phyloP scores from a whole-genome alignment of 2,888 invertebrate genomes.

The Harmothoe impar region DNA sequence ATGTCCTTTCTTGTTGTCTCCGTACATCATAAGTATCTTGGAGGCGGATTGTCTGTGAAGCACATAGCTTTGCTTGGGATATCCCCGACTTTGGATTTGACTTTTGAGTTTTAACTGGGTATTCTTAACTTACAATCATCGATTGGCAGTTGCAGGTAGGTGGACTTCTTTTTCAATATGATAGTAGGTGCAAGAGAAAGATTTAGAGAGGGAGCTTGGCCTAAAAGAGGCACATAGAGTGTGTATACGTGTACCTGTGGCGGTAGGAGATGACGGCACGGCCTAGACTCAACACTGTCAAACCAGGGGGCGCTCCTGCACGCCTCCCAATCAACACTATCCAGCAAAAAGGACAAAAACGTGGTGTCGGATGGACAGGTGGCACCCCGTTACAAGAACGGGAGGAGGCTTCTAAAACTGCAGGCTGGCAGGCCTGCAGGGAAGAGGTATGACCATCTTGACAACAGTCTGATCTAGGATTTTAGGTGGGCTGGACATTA shows the following conservation, averaged over 20 bases:
- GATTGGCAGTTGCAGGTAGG: too few species aligned
- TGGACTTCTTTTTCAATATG: too few species aligned
- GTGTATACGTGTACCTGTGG: not conserved
- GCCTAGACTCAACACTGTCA: constrained; percentile 15
- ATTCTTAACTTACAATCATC: too few species aligned
- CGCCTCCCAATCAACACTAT: constrained; percentile 23
- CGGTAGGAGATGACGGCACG: not conserved
- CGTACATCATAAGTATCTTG: too few species aligned
- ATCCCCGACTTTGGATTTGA: too few species aligned
- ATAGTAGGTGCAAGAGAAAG: not conserved
- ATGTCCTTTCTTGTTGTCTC: too few species aligned
- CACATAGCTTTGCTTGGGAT: too few species aligned
- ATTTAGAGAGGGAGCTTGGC: not conserved
- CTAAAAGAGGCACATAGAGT: not conserved
- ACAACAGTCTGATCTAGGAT: too few species aligned
- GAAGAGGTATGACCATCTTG: not conserved
- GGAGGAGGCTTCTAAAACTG: not conserved
- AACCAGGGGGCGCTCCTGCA: not conserved
- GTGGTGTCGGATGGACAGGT: not conserved
- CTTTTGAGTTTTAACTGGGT: too few species aligned
- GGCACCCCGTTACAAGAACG: not conserved
- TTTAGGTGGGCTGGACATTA: too few species aligned
- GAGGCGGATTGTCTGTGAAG: too few species aligned
- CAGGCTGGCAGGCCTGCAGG: not conserved
- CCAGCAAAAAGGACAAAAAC: not conserved